Percentiles rank a stretch among this genome's conserved stretches.
phyloP scores from a whole-genome alignment of 2,888 invertebrate species.

The Stenurella melanura region DNA sequence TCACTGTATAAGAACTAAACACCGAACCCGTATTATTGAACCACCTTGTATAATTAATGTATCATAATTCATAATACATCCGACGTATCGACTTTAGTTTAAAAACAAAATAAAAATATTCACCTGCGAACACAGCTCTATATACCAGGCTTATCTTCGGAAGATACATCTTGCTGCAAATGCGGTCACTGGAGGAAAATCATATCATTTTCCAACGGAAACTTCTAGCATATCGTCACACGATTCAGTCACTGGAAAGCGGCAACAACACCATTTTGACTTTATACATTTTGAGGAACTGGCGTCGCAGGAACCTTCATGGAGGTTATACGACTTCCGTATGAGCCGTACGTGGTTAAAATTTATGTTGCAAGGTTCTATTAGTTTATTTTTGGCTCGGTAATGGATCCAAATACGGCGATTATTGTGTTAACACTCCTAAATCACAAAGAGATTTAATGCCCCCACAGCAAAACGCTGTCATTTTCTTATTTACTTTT shows the following conservation, averaged over 20 bases:
- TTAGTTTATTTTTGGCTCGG: slow-evolving; percentile 17
- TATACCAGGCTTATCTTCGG: slow-evolving; percentile 31
- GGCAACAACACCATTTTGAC: neutral
- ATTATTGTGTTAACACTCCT: slow-evolving; percentile 13
- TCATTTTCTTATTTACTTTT: slow-evolving; percentile 13
- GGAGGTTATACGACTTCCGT: slow-evolving; percentile 4
- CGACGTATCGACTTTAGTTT: neutral
- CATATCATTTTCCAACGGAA: neutral
- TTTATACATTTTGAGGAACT: slow-evolving; percentile 16
- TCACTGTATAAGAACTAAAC: too few species aligned
- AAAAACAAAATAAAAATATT: neutral
- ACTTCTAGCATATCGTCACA: neutral
- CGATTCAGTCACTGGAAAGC: neutral
- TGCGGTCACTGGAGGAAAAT: neutral
- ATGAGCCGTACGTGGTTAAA: neutral
- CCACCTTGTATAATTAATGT: too few species aligned
- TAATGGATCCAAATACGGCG: slow-evolving; percentile 9
- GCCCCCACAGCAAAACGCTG: neutral
- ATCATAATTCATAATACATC: too few species aligned
- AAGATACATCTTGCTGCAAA: slow-evolving; percentile 26
- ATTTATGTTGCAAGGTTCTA: slow-evolving; percentile 9
- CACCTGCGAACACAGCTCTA: slow-evolving; percentile 29
- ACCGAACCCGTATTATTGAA: too few species aligned
- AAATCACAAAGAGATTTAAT: slow-evolving; percentile 7
- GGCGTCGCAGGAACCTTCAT: neutral